Base-by-base conservation (phyloP, 2,797 vertebrate genomes). In the Sebastes taczanowskii region DNA sequence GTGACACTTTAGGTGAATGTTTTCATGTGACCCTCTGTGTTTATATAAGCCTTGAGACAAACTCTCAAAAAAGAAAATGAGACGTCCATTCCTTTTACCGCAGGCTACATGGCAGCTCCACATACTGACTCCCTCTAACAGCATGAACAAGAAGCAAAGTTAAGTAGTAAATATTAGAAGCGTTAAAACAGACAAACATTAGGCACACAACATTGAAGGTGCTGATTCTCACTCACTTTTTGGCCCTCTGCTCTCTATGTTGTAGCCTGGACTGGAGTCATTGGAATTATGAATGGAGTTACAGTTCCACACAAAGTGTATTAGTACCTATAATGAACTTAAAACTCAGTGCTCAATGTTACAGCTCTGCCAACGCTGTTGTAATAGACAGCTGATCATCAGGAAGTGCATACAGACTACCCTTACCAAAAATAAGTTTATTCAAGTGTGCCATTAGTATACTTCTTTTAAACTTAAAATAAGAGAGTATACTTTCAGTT, bases 41-140 rank as follows among this genome's bases (percentile, higher is more conserved):
- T 6, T n/a, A 27, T 46, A 46, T 46, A 18, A 7, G 42, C 42
- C 7, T 18, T 4, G n/a, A 30, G 16, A 22, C 34, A 32, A 72
- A 60, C 16, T 29, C n/a, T 29, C 53, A 49, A 38, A 38, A 38
- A 38, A 8, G 97, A 98, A 82, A 98, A 98, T 0, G 97, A 98
- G 23, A 98, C 97, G 0, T 98, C 97, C 97, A 98, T 98, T 46
- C 97, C 97, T 89, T 98, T 98, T 3, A 98, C 97, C 2, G 97
- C 97, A 46, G 42, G 42, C 16, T 46, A 63, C 98, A 98, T 0
- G 97, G 97, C 80, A 98, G 93, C 84, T 98, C 97, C 68, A 97
- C 95, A 35, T 96, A 97, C 66, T 94, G 92, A 82, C 89, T 95
- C 30, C 97, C 97, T 92, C 97, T 98, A 83, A 2, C 46, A 61